Conservation (phyloP, 2,797 vertebrate genomes). For the Pseudochaenichthys georgianus region DNA sequence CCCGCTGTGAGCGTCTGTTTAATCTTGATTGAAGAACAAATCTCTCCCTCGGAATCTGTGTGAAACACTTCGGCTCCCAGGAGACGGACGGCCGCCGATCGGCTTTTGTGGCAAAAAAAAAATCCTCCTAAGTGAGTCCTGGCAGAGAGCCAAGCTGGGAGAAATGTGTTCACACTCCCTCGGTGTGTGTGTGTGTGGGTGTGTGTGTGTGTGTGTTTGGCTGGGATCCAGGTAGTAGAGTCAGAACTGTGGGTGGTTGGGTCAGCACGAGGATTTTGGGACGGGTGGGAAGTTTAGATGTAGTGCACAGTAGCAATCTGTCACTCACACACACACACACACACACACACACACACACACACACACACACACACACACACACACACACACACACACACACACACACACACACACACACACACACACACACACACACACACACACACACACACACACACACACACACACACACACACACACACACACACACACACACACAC, state of each 20-base stretch:
- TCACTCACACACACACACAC: not conserved
- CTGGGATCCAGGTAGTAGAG: constrained; percentile 75
- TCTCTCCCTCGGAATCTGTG: constrained; percentile 60
- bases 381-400: too few relatives aligned
- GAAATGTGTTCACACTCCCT: constrained; percentile 61
- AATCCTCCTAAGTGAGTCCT: constrained; percentile 79
- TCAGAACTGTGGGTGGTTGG: constrained; percentile 76
- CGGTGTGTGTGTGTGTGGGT: constrained; percentile 32
- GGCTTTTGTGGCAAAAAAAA: constrained; percentile 74
- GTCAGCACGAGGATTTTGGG: constrained; percentile 71
- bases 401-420: not conserved
- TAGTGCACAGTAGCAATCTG: constrained; percentile 72
- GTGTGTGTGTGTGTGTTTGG: constrained; percentile 64
- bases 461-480: too few relatives aligned
- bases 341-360: too few relatives aligned
- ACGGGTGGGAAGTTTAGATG: constrained; percentile 75
- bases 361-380: not conserved
- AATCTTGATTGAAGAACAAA: constrained; percentile 57
- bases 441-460: constrained; percentile 3
- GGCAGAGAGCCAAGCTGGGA: constrained; percentile 76
- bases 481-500: not conserved
- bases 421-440: not conserved
- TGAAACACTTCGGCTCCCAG: constrained; percentile 70
- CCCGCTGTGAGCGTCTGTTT: constrained; percentile 61
- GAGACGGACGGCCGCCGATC: constrained; percentile 64